phyloP scores from a whole-genome alignment of 2,113 vertebrate species.

The Myanophis thanlyinensis region DNA sequence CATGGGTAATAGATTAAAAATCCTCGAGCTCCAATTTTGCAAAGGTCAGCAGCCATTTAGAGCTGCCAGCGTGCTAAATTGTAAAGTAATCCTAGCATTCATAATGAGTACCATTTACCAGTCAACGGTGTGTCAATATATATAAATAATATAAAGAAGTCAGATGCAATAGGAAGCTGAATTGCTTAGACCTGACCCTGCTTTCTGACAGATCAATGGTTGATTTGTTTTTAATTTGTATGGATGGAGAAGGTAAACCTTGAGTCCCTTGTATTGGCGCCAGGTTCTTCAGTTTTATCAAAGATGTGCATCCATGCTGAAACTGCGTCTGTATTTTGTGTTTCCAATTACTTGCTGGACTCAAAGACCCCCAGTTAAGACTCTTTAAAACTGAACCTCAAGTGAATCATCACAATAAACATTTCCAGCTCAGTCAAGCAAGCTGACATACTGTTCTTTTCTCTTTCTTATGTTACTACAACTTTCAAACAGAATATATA shows the following conservation, averaged over 20 bases:
- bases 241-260: neutral
- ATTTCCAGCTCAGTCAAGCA: constrained; percentile 29
- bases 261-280: constrained; percentile 19
- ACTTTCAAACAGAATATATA: neutral
- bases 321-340: neutral
- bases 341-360: constrained; percentile 42
- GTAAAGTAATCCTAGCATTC: constrained; percentile 28
- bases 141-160: constrained; percentile 33
- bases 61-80: constrained; percentile 26
- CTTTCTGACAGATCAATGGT: neutral
- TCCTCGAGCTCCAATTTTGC: constrained; percentile 45
- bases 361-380: constrained; percentile 6
- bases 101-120: constrained; percentile 57
- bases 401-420: neutral
- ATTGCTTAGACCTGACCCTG: constrained; percentile 22
- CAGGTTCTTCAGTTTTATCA: constrained; percentile 29
- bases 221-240: constrained; percentile 28
- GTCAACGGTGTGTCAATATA: constrained; percentile 34
- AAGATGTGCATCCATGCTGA: constrained; percentile 16
- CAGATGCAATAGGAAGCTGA: constrained; percentile 7
- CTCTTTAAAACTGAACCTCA: constrained; percentile 6
- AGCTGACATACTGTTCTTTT: neutral
- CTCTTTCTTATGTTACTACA: neutral
- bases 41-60: constrained; percentile 32
- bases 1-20: neutral